A percentile compares a stretch with the other conserved stretches of the same genome.
phyloP scores from a whole-genome alignment of 2,797 vertebrate species.

The Champsocephalus esox region DNA sequence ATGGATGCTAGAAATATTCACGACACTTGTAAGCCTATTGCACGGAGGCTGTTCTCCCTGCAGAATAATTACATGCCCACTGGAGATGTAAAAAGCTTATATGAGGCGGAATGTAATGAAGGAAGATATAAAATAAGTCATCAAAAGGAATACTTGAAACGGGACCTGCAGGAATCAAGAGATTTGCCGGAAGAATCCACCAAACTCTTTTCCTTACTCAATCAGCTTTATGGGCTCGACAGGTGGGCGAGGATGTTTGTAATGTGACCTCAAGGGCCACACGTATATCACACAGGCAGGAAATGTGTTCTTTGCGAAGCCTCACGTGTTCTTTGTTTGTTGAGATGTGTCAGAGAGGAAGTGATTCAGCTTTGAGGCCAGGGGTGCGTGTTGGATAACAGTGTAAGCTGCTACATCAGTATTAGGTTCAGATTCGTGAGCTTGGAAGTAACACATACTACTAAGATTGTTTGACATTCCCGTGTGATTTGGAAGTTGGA shows the following conservation, averaged over 20 bases:
- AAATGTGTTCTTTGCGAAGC: background rate
- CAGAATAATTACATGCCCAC: slow-evolving; percentile 77
- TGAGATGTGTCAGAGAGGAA: no score
- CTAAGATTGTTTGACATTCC: no score
- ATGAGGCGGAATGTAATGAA: slow-evolving; percentile 63
- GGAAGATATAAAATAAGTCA: slow-evolving; percentile 66
- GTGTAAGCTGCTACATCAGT: background rate
- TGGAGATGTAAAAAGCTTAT: slow-evolving; percentile 70
- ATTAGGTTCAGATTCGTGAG: no score
- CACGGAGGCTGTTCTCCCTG: slow-evolving; percentile 50
- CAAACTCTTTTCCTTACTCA: slow-evolving; percentile 25
- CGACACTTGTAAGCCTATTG: slow-evolving; percentile 68
- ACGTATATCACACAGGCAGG: background rate
- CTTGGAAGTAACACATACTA: no score
- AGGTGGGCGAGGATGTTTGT: slow-evolving; percentile 12
- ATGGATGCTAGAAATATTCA: slow-evolving; percentile 77
- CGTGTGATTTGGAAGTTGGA: no score
- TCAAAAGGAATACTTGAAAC: slow-evolving; percentile 74
- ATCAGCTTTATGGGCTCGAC: slow-evolving; percentile 28
- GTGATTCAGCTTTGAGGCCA: no score
- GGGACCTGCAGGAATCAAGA: slow-evolving; percentile 69
- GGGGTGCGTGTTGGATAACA: background rate
- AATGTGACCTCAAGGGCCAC: background rate
- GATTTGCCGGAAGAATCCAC: slow-evolving; percentile 41
- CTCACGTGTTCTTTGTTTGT: background rate